These are phyloP conservation scores for Parus major DNA, from an alignment of 2,113 vertebrate species.

Conservation along the genomic window DNA sequence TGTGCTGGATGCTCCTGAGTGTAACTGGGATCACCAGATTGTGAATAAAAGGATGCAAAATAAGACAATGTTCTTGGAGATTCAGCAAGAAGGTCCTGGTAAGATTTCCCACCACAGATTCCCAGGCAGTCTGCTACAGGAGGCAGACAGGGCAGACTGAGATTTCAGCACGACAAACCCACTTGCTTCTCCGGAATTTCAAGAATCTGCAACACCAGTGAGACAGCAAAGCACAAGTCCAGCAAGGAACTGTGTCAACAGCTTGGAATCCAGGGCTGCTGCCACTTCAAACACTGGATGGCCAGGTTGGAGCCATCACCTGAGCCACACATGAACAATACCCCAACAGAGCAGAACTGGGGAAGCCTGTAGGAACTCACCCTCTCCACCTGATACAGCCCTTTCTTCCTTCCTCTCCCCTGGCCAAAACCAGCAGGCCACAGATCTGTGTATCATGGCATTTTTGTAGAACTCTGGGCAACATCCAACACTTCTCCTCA, in stretches of 20 bases:
- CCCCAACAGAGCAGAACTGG: accelerated
- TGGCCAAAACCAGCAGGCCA: background rate
- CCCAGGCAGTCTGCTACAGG: background rate
- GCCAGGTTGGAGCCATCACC: background rate
- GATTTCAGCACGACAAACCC: background rate
- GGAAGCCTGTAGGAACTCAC: background rate
- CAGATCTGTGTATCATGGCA: background rate
- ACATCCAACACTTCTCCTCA: background rate
- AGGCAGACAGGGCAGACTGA: background rate
- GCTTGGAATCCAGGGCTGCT: background rate
- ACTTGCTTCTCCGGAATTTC: background rate
- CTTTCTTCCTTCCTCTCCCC: background rate
- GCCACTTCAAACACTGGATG: background rate
- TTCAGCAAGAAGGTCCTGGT: background rate
- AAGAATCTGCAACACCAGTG: background rate
- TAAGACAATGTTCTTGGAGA: background rate
- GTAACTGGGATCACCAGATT: background rate
- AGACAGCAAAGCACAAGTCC: background rate
- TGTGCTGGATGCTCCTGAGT: background rate
- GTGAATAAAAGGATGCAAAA: background rate
- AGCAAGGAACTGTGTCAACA: background rate
- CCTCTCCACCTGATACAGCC: background rate
- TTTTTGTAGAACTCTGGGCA: background rate
- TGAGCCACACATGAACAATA: background rate
- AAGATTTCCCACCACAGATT: background rate